Percentiles rank a stretch among this genome's conserved stretches.
Conservation (phyloP, 2,888 invertebrate genomes). For the Xestoiulus laeticollis region DNA sequence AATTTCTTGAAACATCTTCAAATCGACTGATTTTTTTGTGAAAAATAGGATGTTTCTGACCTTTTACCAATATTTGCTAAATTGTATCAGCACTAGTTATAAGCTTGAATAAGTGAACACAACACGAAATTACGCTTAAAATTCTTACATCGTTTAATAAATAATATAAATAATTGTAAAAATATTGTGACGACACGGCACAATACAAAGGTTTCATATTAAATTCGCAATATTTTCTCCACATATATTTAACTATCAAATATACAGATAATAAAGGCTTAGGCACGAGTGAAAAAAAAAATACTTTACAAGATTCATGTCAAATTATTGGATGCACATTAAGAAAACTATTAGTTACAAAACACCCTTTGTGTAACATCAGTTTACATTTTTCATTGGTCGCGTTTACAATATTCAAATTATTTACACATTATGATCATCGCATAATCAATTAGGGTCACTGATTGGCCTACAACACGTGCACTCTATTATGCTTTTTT, state of each 20-base stretch:
- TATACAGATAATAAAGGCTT: constrained; percentile 41
- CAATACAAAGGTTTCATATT: constrained; percentile 36
- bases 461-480: not conserved
- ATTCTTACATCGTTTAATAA: constrained; percentile 42
- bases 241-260: constrained; percentile 41
- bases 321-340: constrained; percentile 20
- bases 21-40: too few relatives aligned
- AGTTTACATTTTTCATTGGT: constrained; percentile 24
- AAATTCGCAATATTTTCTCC: constrained; percentile 34
- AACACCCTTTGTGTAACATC: not conserved
- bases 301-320: constrained; percentile 30
- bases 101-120: not conserved
- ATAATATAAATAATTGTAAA: constrained; percentile 49
- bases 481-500: constrained; percentile 11
- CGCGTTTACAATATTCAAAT: not conserved
- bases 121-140: not conserved
- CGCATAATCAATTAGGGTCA: not conserved
- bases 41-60: too few relatives aligned
- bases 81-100: not conserved
- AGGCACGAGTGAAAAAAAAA: constrained; percentile 36
- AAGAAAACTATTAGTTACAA: constrained; percentile 15
- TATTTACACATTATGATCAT: constrained; percentile 34
- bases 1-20: too few relatives aligned
- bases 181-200: constrained; percentile 42
- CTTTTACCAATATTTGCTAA: too few relatives aligned